Base-by-base conservation (phyloP, 2,888 invertebrate species). In the Drosophila koepferae region DNA sequence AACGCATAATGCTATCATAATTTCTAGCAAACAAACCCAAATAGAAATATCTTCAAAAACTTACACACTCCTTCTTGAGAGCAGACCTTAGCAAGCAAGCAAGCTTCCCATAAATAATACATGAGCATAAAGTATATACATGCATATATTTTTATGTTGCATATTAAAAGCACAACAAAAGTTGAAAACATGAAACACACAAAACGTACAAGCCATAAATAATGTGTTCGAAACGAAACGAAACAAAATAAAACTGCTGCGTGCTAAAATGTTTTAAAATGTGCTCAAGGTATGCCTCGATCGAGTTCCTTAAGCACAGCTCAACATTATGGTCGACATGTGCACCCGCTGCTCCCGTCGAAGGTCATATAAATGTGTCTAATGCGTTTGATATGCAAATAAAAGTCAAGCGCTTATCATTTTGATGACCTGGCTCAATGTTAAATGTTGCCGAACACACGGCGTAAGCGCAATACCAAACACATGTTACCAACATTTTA, bases 341-440 rank as follows among this genome's bases (percentile, higher is more conserved):
- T 49, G 63, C 38, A 38, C 36, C 31, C 53, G 23, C 18, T 49
- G 64, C 65, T 31, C 28, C 41, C 56, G 51, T 23, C 51, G 56
- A 43, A 61, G 68, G 44, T 64, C 72, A 64, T 63, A 75, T 72
- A 78, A 78, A 78, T 78, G 66, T 78, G 60, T 67, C 69, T 84
- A 79, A 83, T 70, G 82, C 68, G 71, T 81, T 83, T 82, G 49
- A 74, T 82, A 84, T 83, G 85, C 81, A 85, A 83, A 85, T 82
- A 71, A 63, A 73, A 74, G 53, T 16, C 61, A 34, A 72, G 60
- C 41, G 66, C 66, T 77, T 82, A 74, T 72, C 76, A 58, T 65
- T 80, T 72, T 71, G 63, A 71, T 69, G 66, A 65, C 73, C 65
- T 20, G 49, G 16, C 49, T 75, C 56, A 36, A 43, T 61, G 36